A percentile compares a stretch with the other conserved stretches of the same genome.
phyloP scores from a whole-genome alignment of 2,797 vertebrate species.

The Selene dorsalis region DNA sequence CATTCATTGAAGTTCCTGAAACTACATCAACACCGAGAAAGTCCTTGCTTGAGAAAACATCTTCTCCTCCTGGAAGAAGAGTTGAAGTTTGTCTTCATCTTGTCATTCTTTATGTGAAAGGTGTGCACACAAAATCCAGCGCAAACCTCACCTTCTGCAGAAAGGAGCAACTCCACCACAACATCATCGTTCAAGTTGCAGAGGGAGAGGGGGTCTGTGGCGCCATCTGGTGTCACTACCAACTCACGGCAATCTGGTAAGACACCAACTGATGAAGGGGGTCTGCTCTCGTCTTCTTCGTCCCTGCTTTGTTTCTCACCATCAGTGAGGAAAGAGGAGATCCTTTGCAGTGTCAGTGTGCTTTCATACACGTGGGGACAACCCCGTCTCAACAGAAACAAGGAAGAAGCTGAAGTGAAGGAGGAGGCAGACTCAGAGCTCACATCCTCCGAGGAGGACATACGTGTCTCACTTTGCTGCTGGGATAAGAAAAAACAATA shows the following conservation, averaged over 20 bases:
- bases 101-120: not conserved
- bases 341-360: conserved; percentile 59
- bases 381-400: conserved; percentile 26
- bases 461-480: conserved; percentile 26
- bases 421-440: conserved; percentile 44
- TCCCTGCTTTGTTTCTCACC: conserved; percentile 39
- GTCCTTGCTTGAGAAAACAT: conserved; percentile 22
- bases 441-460: conserved; percentile 42
- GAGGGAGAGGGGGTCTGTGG: conserved; percentile 37
- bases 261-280: not conserved
- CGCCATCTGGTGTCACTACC: conserved; percentile 67
- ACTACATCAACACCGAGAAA: conserved; percentile 20
- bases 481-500: not conserved
- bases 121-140: conserved; percentile 13
- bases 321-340: conserved; percentile 59
- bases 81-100: not conserved
- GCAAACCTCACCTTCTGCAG: conserved; percentile 37
- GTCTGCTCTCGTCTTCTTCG: conserved; percentile 27
- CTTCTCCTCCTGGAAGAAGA: conserved; percentile 28
- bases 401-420: conserved; percentile 59
- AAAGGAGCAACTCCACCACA: conserved; percentile 27
- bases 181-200: conserved; percentile 37
- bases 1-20: conserved; percentile 17
- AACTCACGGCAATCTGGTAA: conserved; percentile 31
- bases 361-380: conserved; percentile 37